These are phyloP conservation scores for Rallus crepitans DNA, from an alignment of 2,797 vertebrate species.

Conservation along the genomic window DNA sequence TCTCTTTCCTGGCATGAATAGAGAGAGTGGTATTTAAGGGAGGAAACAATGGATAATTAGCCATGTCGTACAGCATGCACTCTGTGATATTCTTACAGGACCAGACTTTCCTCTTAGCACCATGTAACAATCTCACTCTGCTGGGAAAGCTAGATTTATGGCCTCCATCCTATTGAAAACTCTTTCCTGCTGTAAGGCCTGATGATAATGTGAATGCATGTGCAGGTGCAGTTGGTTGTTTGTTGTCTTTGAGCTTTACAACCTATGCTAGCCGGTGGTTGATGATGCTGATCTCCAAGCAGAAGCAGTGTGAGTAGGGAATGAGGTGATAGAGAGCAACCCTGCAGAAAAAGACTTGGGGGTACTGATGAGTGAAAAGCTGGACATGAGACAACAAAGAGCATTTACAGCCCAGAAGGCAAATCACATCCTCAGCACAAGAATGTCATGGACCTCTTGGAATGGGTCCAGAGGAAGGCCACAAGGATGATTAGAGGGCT, in stretches of 20 bases:
- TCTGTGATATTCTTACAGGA: neutral
- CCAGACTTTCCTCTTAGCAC: neutral
- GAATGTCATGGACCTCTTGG: too few relatives aligned
- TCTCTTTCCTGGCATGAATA: constrained; percentile 8
- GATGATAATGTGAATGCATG: neutral
- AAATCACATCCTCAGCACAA: too few relatives aligned
- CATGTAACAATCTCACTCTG: neutral
- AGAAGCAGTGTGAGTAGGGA: neutral
- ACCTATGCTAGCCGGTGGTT: neutral
- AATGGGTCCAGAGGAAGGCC: too few relatives aligned
- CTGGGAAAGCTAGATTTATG: neutral
- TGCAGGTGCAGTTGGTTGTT: neutral
- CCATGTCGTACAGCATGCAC: neutral
- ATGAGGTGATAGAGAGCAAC: too few relatives aligned
- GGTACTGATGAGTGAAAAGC: too few relatives aligned
- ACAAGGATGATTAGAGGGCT: too few relatives aligned
- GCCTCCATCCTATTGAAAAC: neutral
- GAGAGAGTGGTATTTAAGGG: neutral
- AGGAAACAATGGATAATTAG: constrained; percentile 42
- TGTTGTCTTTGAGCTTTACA: neutral
- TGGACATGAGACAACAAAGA: too few relatives aligned
- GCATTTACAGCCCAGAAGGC: too few relatives aligned
- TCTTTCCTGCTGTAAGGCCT: neutral
- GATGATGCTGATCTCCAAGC: neutral
- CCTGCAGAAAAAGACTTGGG: too few relatives aligned